Base-by-base conservation (phyloP, 2,113 vertebrate species). In the Nothocercus nigrocapillus region DNA sequence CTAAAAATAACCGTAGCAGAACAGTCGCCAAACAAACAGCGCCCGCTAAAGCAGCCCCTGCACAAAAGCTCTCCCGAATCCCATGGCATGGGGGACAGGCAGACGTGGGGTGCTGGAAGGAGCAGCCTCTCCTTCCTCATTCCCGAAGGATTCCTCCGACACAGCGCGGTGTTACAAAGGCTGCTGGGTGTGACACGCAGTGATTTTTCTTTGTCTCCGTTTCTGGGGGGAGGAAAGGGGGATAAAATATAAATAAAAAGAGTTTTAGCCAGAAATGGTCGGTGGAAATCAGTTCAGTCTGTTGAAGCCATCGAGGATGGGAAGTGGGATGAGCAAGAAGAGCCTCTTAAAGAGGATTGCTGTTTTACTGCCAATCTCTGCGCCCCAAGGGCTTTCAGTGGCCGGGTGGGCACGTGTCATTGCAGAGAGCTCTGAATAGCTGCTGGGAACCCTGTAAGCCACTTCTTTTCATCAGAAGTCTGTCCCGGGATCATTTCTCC, bases 1-100 rank as follows among this genome's bases (percentile, higher is more conserved):
- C 98, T 98, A 98, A 98, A 98, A 98, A 98, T 98, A 98, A 93
- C 96, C 63, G 10, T 3, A 78, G 88, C 94, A 85, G 70, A 90
- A 47, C 93, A 72, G 83, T 13, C 95, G 63, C 85, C 94, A 56
- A 96, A 82, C 90, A 85, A 94, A 73, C 94, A 78, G 40, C 16
- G 6, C 2, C 0, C 11, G 17, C 19, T 51, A 11, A 25, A 4
- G 34, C 40, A 7, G 66, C 32, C 47, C 56, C 8, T 21, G 68
- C 38, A 1, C 20, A 7, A 4, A 11, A 13, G 36, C 66, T 27
- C 34, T 11, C 62, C 2, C 6, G 3, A 6, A 49, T 15, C 64
- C 82, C 78, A 12, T 2, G 38, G 82, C 25, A 9, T 0, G 4
- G 47, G 47, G 56, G 18, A 62, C 32, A 3, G 4, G 36, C 53